Evolutionary conservation across 2,797 vertebrate genomes (phyloP).

Genomic region (Chanos chanos): DNA sequence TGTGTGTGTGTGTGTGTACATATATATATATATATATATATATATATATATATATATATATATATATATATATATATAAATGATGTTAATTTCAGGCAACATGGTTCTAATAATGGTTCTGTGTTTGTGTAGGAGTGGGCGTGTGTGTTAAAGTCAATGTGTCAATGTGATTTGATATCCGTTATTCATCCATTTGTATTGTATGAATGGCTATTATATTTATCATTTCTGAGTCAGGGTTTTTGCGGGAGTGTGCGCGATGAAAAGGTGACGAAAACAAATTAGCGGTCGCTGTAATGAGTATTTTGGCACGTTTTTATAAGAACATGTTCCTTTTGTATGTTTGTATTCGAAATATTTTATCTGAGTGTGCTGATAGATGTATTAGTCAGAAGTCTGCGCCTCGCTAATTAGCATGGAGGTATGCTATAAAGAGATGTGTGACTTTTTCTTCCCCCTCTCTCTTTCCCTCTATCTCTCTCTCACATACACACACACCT

Average conservation of each 20-base stretch:
- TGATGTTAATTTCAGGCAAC: background rate
- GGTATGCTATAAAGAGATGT: constrained; percentile 35
- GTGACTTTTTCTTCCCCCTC: constrained; percentile 29
- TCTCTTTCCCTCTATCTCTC: background rate
- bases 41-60: background rate
- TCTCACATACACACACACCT: constrained; percentile 27
- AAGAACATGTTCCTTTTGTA: no score
- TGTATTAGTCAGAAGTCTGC: constrained; percentile 35
- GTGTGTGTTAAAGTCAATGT: constrained; percentile 8
- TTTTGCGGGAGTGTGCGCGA: no score
- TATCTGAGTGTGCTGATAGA: no score
- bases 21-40: background rate
- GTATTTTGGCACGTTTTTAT: no score
- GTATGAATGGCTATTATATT: no score
- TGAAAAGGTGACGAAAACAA: no score
- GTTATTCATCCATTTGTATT: no score
- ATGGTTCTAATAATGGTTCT: background rate
- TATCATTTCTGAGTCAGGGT: no score
- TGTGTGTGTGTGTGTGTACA: background rate
- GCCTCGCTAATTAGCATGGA: constrained; percentile 50
- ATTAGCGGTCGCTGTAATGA: no score
- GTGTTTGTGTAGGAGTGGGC: background rate
- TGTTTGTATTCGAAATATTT: no score
- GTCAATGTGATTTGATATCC: no score
- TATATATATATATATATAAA: background rate